phyloP scores from a whole-genome alignment of 2,113 vertebrate species.

The Callocephalon fimbriatum region DNA sequence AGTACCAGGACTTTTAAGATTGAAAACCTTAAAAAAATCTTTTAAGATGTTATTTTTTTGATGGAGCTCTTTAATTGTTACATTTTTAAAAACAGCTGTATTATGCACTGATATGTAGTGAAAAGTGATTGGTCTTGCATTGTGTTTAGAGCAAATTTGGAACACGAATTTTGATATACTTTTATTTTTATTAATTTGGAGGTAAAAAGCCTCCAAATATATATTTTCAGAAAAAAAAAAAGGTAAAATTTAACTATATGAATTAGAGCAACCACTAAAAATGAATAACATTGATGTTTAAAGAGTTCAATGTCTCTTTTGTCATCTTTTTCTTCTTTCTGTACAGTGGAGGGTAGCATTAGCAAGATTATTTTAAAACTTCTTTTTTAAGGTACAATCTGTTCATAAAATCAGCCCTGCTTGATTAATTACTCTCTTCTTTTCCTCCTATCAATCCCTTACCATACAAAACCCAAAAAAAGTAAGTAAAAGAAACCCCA shows the following conservation, averaged over 20 bases:
- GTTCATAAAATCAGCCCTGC: not conserved
- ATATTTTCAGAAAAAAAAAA: not conserved
- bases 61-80: not conserved
- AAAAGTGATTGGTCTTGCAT: not conserved
- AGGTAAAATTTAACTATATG: not conserved
- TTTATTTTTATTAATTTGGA: not conserved
- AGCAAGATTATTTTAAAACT: not conserved
- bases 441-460: not conserved
- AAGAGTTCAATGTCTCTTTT: not conserved
- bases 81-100: rapidly evolving
- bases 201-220: not conserved
- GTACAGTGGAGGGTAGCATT: not conserved
- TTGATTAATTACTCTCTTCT: not conserved
- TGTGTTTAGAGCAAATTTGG: not conserved
- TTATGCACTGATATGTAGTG: not conserved
- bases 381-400: not conserved
- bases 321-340: not conserved
- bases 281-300: not conserved
- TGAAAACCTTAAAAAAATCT: not conserved
- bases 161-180: rapidly evolving
- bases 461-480: not conserved
- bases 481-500: rapidly evolving
- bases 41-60: not conserved
- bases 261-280: not conserved
- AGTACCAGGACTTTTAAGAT: not conserved